Base-by-base conservation (phyloP, 2,113 vertebrate species). In the Tyto alba region DNA sequence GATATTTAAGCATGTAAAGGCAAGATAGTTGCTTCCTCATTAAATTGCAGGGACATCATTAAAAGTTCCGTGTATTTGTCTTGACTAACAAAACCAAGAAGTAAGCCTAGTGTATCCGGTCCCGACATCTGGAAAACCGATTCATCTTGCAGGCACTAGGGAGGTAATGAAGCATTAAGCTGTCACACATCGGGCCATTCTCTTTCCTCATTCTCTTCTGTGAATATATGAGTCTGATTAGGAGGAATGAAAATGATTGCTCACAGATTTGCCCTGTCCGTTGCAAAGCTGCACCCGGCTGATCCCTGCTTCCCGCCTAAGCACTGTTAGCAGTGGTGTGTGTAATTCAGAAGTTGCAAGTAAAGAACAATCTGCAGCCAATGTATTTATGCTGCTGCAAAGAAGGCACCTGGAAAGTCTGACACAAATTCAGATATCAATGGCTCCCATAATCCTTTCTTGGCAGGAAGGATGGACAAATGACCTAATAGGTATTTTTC, bases 401-500 rank as follows among this genome's bases (percentile, higher is more conserved):
- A 75, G 69, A 92, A 20, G 71, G 17, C 43, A 55, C 11, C 40
- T 84, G 85, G 79, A 59, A 74, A 78, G 41, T 72, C 38, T 48
- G 69, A 82, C 77, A 89, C 43, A 78, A 88, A 88, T 90, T 86
- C 85, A 53, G 36, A 3, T 60, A 64, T 55, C 79, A 75, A 6
- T 29, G 40, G 36, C 52, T 81, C 41, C 60, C 76, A 53, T 85
- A 92, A 82, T 81, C 40, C 20, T 77, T 74, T 81, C 56, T 74
- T 72, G 76, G 88, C 76, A 93, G 50, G 72, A 84, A 63, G 34
- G 62, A 53, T 25, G 36, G 62, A 48, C 64, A 82, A 77, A 86
- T 60, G 79, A 93, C 36, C 56, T 74, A 72, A 78, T 11, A 85
- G 52, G 48, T 56, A 47, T 80, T 96, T 85, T 85, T 78, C 16